Evolutionary conservation across 2,888 invertebrate genomes (phyloP), one percentile per base, ranked within the genome.

Genomic region (Aleiodes alternator): DNA sequence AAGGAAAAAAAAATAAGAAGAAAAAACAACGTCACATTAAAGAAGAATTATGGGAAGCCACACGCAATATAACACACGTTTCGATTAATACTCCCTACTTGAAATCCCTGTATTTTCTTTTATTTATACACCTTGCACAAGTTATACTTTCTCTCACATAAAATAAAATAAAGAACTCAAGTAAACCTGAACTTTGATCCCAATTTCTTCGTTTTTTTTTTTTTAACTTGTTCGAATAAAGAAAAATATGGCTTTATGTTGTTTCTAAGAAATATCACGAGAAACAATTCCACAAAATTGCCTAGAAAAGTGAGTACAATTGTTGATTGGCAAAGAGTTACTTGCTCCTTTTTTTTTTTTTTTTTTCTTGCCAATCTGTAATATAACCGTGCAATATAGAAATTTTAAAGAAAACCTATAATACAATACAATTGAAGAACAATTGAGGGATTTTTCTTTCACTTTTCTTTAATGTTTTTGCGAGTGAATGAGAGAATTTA

Each of bases 1-100:
- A 34, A 16, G 76, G 69, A 55, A 69, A 73, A 69, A n/a, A 59
- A 61, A 72, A 70, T 75, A 74, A 74, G 80, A 83, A 81, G 80
- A 76, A 79, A 69, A 72, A 74, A 76, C 73, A 76, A 80, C 83
- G 87, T 87, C 88, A 84, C 89, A 88, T 89, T 88, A 88, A 87
- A 83, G 78, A 81, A 88, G 87, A 89, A 85, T 87, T 88, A 88
- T 88, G 84, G 84, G 82, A 78, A 81, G 76, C 77, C 79, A 79
- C 51, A 64, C 43, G 64, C 64, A 64, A 64, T 59, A 71, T 50
- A 56, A 71, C 55, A 50, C 31, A 69, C 68, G 68, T 29, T 64
- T 48, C 50, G 53, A 55, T 73, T 72, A 64, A 64, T 64, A 71
- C 34, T 23, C 29, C 56, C 34, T 23, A 43, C 14, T 64, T 11